Base-by-base conservation (phyloP, 2,113 vertebrate species). In the Illadopsis cleaveri region DNA sequence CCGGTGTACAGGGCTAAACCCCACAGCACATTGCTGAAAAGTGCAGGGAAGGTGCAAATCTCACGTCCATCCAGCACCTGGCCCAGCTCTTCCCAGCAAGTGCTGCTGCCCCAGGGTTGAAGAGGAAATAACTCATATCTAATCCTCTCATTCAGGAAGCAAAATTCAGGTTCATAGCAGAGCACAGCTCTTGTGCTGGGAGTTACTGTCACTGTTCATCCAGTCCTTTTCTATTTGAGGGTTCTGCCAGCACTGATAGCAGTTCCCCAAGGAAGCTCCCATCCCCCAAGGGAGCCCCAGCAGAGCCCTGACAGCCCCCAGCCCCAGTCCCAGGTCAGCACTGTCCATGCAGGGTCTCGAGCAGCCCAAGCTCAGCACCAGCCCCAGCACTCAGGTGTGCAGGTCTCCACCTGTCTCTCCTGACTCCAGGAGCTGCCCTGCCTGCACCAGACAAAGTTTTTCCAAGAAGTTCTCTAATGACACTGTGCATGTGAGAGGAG, bases 231-330 rank as follows among this genome's bases (percentile, higher is more conserved):
- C 27, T 8, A 0, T 19, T 6, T 53, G 25, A 12, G 20, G 30
- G 2, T 2, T 51, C 48, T 72, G 22, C 31, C 47, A 2, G 33
- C 22, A 6, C 30, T 11, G 69, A n/a, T 2, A 11, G 50, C 38
- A 45, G 48, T 0, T 37, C 11, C 68, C 38, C 47, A 27, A 9
- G 45, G 68, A 27, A 5, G 15, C 10, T 3, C 38, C n/a, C 1
- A 0, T 13, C 44, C 12, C 35, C 40, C 35, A 31, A 2, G 54
- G 38, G n/a, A 61, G 28, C 13, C 56, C 9, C 51, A n/a, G 35
- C 33, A 50, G 38, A 65, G 28, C 69, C 15, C 13, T 10, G 0
- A 2, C 5, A 19, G 13, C 22, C 2, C 3, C 1, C 1, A 12
- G 27, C 4, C 23, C 5, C 38, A 5, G 27, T 6, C 47, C 25